Conservation (phyloP, 2,797 vertebrate species). For the Geranospiza caerulescens region DNA sequence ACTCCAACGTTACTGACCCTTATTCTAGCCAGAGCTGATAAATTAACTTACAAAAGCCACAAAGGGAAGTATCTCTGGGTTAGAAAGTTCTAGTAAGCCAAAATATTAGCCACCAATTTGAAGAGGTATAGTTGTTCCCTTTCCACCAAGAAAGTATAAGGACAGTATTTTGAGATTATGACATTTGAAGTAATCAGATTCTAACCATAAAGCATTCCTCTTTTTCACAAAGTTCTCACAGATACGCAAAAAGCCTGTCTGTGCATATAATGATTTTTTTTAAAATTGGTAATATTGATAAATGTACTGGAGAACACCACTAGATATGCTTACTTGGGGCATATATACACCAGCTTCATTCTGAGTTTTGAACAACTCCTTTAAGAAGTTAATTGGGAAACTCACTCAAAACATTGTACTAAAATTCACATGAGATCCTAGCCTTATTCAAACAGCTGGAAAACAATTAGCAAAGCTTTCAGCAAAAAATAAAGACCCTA, state of each 20-base stretch:
- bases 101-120: neutral
- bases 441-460: slow-evolving; percentile 3
- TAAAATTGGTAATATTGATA: neutral
- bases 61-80: neutral
- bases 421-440: neutral
- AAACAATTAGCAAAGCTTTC: slow-evolving; percentile 1
- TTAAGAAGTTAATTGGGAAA: neutral
- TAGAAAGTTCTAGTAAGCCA: neutral
- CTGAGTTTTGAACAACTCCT: neutral
- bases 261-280: neutral
- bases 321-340: neutral
- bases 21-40: neutral
- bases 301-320: neutral
- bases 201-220: neutral
- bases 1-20: neutral
- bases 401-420: neutral
- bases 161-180: neutral
- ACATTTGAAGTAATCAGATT: neutral
- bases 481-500: neutral
- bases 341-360: neutral
- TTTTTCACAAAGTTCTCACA: neutral
- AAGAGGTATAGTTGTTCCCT: neutral
- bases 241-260: neutral
- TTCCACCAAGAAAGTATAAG: neutral
- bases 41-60: neutral